Conservation (phyloP, 2,797 vertebrate species). For the Sparus aurata region DNA sequence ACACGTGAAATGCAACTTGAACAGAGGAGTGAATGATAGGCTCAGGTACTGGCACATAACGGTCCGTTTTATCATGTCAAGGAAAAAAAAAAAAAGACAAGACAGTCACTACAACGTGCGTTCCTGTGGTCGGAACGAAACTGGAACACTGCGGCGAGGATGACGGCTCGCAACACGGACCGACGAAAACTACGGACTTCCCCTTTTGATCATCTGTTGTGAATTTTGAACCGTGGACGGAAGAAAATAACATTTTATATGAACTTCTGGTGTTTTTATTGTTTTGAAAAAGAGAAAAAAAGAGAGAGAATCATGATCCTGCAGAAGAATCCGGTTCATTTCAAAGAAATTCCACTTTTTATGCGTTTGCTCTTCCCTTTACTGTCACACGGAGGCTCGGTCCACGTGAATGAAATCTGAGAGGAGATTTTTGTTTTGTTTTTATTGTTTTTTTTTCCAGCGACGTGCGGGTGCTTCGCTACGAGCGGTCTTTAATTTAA, state of each 20-base stretch:
- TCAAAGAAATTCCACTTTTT: conserved; percentile 16
- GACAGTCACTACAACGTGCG: background rate
- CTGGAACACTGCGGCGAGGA: background rate
- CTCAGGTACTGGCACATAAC: conserved; percentile 56
- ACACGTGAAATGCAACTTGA: conserved; percentile 39
- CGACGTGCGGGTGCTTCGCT: conserved; percentile 14
- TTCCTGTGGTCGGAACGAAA: background rate
- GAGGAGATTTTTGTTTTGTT: conserved; percentile 22
- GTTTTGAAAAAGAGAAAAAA: conserved; percentile 40
- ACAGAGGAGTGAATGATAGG: conserved; percentile 26
- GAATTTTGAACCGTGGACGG: conserved; percentile 49
- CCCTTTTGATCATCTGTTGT: conserved; percentile 38
- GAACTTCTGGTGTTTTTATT: conserved; percentile 66
- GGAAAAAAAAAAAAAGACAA: background rate
- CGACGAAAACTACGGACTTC: background rate
- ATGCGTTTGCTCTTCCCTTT: conserved; percentile 40
- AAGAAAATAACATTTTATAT: conserved; percentile 67
- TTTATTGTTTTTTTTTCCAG: conserved; percentile 9
- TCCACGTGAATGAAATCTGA: conserved; percentile 15
- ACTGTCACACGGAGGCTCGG: conserved; percentile 36
- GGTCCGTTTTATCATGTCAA: conserved; percentile 38
- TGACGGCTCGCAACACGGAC: background rate
- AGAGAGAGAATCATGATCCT: conserved; percentile 12
- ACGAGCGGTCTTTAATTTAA: background rate
- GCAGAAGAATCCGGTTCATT: conserved; percentile 21